These are phyloP conservation scores for Fringilla coelebs DNA, from an alignment of 2,797 vertebrate genomes.

Conservation along the genomic window DNA sequence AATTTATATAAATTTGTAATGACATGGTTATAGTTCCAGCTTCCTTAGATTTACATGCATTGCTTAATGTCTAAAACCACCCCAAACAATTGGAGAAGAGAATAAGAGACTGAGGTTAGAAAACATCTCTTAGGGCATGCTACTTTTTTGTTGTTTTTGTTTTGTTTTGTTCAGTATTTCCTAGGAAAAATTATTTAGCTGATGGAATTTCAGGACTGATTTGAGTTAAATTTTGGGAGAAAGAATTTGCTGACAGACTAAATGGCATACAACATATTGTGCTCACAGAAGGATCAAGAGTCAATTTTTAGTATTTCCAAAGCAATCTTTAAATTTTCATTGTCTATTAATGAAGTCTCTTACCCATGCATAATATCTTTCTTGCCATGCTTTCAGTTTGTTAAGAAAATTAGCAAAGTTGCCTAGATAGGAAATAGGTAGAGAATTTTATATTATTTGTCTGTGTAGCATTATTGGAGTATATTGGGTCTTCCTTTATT, in stretches of 20 bases:
- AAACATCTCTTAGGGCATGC: background rate
- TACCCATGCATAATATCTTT: background rate
- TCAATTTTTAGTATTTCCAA: background rate
- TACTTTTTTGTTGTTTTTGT: background rate
- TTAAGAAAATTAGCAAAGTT: background rate
- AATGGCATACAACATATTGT: background rate
- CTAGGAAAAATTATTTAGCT: background rate
- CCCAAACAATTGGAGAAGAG: background rate
- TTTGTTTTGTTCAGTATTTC: background rate
- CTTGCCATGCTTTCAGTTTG: background rate
- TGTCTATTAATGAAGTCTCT: background rate
- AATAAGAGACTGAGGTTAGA: background rate
- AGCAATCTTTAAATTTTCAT: background rate
- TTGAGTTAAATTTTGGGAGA: background rate
- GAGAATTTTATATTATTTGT: background rate
- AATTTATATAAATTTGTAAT: background rate
- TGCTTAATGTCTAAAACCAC: background rate
- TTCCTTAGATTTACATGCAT: background rate
- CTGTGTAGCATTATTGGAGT: background rate
- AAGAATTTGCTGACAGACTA: background rate
- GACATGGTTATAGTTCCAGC: background rate
- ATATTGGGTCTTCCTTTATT: background rate
- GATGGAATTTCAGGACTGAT: background rate
- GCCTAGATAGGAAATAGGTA: background rate
- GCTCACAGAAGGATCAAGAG: background rate